These are phyloP conservation scores for Homarus gammarus DNA, from an alignment of 2,888 invertebrate species.

Conservation along the genomic window DNA sequence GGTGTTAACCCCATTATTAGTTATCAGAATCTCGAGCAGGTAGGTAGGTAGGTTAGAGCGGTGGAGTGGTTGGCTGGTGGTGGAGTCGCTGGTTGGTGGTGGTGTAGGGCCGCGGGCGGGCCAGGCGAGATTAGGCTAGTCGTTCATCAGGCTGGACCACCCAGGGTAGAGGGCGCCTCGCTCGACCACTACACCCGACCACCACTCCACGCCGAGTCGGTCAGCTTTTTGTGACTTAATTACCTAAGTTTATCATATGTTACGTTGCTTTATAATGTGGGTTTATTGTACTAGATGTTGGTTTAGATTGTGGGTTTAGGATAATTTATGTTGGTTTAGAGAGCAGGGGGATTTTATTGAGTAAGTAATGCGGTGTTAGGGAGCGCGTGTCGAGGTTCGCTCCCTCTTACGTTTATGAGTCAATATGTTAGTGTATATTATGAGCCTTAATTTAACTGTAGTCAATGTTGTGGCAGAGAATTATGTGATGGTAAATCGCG, in stretches of 20 bases:
- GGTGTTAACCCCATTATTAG: neutral
- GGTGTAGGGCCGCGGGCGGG: neutral
- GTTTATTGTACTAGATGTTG: slow-evolving; percentile 10
- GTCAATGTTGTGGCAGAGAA: slow-evolving; percentile 10
- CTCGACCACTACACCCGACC: neutral
- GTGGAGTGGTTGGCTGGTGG: no score
- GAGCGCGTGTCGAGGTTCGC: neutral
- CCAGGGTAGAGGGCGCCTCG: neutral
- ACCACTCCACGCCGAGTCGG: neutral
- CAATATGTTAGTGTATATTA: neutral
- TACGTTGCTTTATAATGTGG: neutral
- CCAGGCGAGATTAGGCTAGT: neutral
- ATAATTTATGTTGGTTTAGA: neutral
- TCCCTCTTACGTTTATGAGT: neutral
- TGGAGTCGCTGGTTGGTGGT: neutral
- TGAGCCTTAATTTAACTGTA: slow-evolving; percentile 7
- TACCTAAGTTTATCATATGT: slow-evolving; percentile 18
- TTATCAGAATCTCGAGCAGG: neutral
- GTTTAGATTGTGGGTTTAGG: neutral
- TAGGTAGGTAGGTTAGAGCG: neutral
- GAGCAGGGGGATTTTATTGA: neutral
- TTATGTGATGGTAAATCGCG: slow-evolving; percentile 1
- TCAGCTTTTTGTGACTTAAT: slow-evolving; percentile 22
- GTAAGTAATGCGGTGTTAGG: neutral
- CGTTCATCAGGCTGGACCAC: slow-evolving; percentile 15